Evolutionary conservation across 2,113 vertebrate genomes (phyloP), one percentile per base, ranked within the genome.

Genomic region (Ellobius talpinus): DNA sequence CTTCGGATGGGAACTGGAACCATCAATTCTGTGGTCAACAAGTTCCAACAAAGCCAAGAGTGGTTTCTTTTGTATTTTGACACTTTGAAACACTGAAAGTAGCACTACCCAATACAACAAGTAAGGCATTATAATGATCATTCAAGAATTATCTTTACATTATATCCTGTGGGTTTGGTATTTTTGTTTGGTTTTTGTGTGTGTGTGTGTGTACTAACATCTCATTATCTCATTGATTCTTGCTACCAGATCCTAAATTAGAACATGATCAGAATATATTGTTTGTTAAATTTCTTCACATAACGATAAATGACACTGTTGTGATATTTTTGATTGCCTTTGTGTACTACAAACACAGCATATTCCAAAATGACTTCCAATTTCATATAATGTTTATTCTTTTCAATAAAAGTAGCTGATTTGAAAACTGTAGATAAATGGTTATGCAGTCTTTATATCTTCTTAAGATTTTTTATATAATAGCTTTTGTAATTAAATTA

Each of bases 401-500:
- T 90, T 94, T 92, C 65, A 92, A 39, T 76, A 85, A 88, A 93
- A 96, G 23, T 33, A 96, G 36, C 77, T 91, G 7, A 88, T 81
- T 94, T 85, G 50, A 42, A 97, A 97, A 65, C 2, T 78, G 90
- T n/a, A 85, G 7, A 70, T 94, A 89, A 87, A 87, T 89, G 86
- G 6, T 85, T 74, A 89, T n/a, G 0, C 2, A 45, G 52, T 42
- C 79, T 97, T 94, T 93, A 47, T 88, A 55, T 93, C 50, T 86
- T 86, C 74, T 12, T 63, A 92, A 93, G 7, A 88, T 93, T 79
- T 94, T 93, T 91, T 77, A 79, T 63, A 65, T 89, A 73, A 82
- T 82, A 92, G 79, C 85, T 29, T 93, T 61, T 87, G 19, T 72
- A 81, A 92, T 93, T 88, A 87, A 94, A 92, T 93, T 90, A 90